These are phyloP conservation scores for Carabus problematicus DNA, from an alignment of 2,888 invertebrate species.

Conservation along the genomic window DNA sequence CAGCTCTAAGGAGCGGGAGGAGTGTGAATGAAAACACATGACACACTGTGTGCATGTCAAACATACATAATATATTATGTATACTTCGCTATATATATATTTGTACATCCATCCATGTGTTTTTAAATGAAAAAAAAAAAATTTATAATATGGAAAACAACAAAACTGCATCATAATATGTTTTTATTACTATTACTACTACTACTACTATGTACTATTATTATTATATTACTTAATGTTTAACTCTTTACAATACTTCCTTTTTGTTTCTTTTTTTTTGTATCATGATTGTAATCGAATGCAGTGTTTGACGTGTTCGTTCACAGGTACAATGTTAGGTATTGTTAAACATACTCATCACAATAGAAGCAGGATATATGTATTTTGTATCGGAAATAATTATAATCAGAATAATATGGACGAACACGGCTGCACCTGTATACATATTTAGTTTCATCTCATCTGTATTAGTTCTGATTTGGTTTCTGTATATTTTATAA, in stretches of 20 bases:
- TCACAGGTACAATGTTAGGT: neutral
- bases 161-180: slow-evolving; percentile 16
- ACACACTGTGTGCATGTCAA: too few relatives aligned
- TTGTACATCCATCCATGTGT: too few relatives aligned
- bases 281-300: too few relatives aligned
- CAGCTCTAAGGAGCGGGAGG: too few relatives aligned
- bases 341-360: neutral
- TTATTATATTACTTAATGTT: slow-evolving; percentile 41
- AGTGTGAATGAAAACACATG: too few relatives aligned
- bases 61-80: slow-evolving; percentile 1
- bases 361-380: neutral
- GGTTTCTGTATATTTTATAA: too few relatives aligned
- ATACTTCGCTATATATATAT: too few relatives aligned
- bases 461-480: too few relatives aligned
- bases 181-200: slow-evolving; percentile 37
- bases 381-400: too few relatives aligned
- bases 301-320: too few relatives aligned
- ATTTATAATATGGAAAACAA: neutral
- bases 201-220: slow-evolving; percentile 42
- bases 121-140: too few relatives aligned
- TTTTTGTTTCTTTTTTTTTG: slow-evolving; percentile 23
- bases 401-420: slow-evolving; percentile 1
- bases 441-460: too few relatives aligned
- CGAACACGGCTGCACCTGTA: slow-evolving; percentile 9
- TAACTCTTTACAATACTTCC: slow-evolving; percentile 39